Percentiles rank a stretch among this genome's conserved stretches.
phyloP scores from a whole-genome alignment of 1,140 invertebrate genomes.

The Probaryconus sp. region DNA sequence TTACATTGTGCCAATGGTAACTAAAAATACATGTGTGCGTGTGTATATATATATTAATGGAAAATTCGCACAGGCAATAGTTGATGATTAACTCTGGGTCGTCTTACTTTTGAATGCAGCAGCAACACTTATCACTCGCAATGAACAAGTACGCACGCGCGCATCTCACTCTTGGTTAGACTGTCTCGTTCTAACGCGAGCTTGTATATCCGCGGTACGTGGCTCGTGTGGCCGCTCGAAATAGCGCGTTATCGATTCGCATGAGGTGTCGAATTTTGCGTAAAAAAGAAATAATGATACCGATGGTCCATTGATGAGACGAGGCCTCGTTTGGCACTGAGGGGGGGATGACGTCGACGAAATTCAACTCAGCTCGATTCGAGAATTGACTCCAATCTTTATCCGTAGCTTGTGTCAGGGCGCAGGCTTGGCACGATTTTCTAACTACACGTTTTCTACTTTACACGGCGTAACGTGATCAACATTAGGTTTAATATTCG shows the following conservation, averaged over 20 bases:
- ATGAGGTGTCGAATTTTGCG: slow-evolving; percentile 20
- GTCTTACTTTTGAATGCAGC: slow-evolving; percentile 40
- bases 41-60: no score
- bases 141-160: slow-evolving; percentile 55
- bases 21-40: no score
- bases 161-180: slow-evolving; percentile 28
- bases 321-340: slow-evolving; percentile 46
- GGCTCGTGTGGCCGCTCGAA: slow-evolving; percentile 32
- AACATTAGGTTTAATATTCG: neutral
- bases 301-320: slow-evolving; percentile 40
- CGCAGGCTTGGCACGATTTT: slow-evolving; percentile 60
- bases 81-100: slow-evolving; percentile 30
- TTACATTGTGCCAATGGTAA: no score
- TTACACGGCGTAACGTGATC: slow-evolving; percentile 11
- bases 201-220: slow-evolving; percentile 29
- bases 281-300: slow-evolving; percentile 21
- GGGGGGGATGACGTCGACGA: slow-evolving; percentile 28
- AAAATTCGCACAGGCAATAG: no score
- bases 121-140: slow-evolving; percentile 46
- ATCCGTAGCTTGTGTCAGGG: slow-evolving; percentile 13
- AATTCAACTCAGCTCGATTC: slow-evolving; percentile 52
- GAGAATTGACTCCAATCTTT: slow-evolving; percentile 36
- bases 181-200: slow-evolving; percentile 25
- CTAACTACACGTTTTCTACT: slow-evolving; percentile 36
- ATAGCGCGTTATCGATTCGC: slow-evolving; percentile 45